A percentile compares a stretch with the other conserved stretches of the same genome.
Evolutionary conservation across 2,888 invertebrate genomes (phyloP).

Genomic region (Chloromyia formosa): DNA sequence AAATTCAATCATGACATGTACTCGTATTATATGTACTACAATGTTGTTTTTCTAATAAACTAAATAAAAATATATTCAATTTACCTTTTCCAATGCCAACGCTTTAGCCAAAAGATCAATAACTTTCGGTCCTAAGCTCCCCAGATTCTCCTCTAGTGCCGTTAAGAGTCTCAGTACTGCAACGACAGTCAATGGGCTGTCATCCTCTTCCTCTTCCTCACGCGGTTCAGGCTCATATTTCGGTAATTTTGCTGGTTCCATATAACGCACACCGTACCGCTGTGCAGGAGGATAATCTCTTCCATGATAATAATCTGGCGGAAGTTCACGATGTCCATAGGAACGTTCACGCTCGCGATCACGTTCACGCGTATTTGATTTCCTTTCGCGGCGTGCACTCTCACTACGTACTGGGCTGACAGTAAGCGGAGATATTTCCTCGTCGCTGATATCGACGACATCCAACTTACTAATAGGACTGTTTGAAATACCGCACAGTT

Average conservation of each 20-base stretch:
- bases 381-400: conserved; percentile 37
- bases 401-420: conserved; percentile 50
- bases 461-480: conserved; percentile 52
- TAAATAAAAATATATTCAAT: not conserved
- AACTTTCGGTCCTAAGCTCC: conserved; percentile 84
- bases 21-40: no score
- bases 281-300: conserved; percentile 37
- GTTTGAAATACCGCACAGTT: conserved; percentile 59
- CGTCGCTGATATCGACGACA: conserved; percentile 62
- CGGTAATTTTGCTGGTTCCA: conserved; percentile 60
- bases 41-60: no score
- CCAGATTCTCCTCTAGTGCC: conserved; percentile 83
- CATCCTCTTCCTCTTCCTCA: conserved; percentile 63
- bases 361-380: conserved; percentile 41
- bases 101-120: conserved; percentile 81
- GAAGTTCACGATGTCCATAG: conserved; percentile 5
- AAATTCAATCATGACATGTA: no score
- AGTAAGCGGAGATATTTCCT: conserved; percentile 52
- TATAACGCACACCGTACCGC: conserved; percentile 56
- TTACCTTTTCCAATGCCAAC: conserved; percentile 76
- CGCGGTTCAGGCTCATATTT: conserved; percentile 59
- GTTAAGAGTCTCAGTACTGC: conserved; percentile 78
- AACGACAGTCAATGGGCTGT: conserved; percentile 69
- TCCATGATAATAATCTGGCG: conserved; percentile 41
- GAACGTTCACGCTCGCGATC: conserved; percentile 48